These are phyloP conservation scores for Osedax fenrisi DNA, from an alignment of 2,888 invertebrate species.

Conservation along the genomic window DNA sequence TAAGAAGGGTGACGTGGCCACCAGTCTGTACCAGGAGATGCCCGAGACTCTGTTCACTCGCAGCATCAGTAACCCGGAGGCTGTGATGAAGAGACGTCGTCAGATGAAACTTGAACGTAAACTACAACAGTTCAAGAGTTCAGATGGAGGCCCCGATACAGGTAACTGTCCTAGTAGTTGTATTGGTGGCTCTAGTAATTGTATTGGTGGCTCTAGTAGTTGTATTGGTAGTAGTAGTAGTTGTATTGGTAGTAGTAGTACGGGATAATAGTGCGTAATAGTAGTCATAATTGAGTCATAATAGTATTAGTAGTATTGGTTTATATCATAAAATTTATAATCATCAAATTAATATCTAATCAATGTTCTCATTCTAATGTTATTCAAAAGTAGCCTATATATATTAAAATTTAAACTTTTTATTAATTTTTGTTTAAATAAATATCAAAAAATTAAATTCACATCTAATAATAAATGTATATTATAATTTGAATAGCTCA, in stretches of 20 bases:
- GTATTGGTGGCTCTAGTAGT: neutral
- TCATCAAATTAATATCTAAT: too few relatives aligned
- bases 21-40: conserved; percentile 59
- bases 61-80: conserved; percentile 97
- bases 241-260: neutral
- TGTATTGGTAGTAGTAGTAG: too few relatives aligned
- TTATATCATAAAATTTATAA: too few relatives aligned
- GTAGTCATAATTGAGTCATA: too few relatives aligned
- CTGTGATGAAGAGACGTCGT: conserved; percentile 88
- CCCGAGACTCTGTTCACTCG: conserved; percentile 93
- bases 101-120: conserved; percentile 93
- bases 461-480: too few relatives aligned
- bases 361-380: too few relatives aligned
- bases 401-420: too few relatives aligned
- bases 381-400: too few relatives aligned
- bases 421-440: too few relatives aligned
- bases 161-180: conserved; percentile 35
- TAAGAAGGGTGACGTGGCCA: conserved; percentile 40
- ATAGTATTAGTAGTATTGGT: too few relatives aligned
- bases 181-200: neutral
- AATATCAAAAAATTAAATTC: too few relatives aligned
- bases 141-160: conserved; percentile 86
- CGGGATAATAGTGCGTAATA: neutral
- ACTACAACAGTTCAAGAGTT: conserved; percentile 68
- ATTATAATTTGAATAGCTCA: too few relatives aligned